phyloP scores from a whole-genome alignment of 2,113 vertebrate genomes.

The Microcebus griseorufus region DNA sequence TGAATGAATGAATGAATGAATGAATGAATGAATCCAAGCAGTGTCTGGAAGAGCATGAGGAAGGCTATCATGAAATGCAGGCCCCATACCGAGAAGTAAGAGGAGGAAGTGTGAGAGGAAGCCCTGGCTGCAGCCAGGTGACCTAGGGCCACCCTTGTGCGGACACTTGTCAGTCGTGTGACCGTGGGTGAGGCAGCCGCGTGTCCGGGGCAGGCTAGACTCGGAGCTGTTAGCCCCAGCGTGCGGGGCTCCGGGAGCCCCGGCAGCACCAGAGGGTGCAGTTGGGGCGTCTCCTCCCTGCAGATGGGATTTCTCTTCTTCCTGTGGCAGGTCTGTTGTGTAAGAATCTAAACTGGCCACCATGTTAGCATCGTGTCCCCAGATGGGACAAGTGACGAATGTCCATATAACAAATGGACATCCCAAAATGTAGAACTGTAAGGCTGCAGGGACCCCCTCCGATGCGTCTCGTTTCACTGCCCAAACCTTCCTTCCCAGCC shows the following conservation, averaged over 20 bases:
- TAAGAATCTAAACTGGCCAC: neutral
- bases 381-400: neutral
- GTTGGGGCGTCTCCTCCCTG: neutral
- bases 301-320: neutral
- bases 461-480: neutral
- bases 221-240: neutral
- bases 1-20: neutral
- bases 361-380: fast-evolving
- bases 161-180: neutral
- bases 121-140: neutral
- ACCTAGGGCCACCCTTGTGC: neutral
- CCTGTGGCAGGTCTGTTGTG: no score
- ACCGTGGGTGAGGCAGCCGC: fast-evolving
- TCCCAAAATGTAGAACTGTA: neutral
- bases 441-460: neutral
- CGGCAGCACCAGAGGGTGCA: fast-evolving
- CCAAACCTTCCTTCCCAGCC: neutral
- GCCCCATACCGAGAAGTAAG: neutral
- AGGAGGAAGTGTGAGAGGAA: neutral
- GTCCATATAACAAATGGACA: neutral
- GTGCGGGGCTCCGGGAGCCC: neutral
- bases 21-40: neutral
- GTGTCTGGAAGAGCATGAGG: neutral
- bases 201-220: neutral
- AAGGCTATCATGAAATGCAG: neutral